A percentile compares a stretch with the other conserved stretches of the same genome.
Conservation (phyloP, 2,797 vertebrate genomes). For the Phylloscopus collybita region DNA sequence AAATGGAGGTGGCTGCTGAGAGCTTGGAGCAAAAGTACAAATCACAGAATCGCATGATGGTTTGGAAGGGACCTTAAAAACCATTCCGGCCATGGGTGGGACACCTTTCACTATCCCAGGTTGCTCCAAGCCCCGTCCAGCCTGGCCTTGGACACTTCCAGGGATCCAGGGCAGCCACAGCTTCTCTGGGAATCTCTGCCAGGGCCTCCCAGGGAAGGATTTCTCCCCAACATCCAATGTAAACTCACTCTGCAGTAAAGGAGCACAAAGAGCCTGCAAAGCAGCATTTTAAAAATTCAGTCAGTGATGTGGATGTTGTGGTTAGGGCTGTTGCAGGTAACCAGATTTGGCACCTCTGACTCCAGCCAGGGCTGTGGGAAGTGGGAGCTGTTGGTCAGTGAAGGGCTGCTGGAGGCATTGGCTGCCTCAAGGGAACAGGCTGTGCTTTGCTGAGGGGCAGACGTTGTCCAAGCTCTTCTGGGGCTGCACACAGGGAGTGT, state of each 20-base stretch:
- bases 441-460: background rate
- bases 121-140: fast-evolving
- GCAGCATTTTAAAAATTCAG: background rate
- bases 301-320: background rate
- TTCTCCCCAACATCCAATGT: fast-evolving
- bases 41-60: background rate
- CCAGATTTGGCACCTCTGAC: background rate
- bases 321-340: background rate
- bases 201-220: background rate
- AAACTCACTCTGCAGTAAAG: background rate
- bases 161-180: background rate
- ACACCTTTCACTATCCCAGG: background rate
- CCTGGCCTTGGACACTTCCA: background rate
- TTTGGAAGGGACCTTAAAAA: background rate
- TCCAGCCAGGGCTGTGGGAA: fast-evolving
- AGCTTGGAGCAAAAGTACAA: background rate
- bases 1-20: background rate
- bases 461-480: fast-evolving
- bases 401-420: background rate
- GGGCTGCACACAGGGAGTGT: fast-evolving
- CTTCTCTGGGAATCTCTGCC: background rate
- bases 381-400: background rate
- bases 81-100: background rate
- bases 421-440: background rate
- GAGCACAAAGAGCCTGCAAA: background rate